Base-by-base conservation (phyloP, 2,797 vertebrate genomes). In the Miichthys miiuy region DNA sequence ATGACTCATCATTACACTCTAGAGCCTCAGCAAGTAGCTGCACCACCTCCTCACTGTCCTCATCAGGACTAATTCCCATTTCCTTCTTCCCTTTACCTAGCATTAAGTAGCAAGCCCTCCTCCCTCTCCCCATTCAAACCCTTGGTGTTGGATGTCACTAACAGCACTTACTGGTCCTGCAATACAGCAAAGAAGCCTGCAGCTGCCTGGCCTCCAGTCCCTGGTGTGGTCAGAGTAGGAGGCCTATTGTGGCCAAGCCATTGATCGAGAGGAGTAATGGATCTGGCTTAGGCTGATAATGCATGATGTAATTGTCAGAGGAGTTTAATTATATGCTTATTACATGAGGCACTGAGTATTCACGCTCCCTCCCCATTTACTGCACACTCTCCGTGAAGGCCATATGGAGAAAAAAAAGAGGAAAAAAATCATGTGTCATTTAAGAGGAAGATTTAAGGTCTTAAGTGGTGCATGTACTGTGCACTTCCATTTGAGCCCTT, bases 261-360 rank as follows among this genome's bases (percentile, higher is more conserved):
- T 95, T 94, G 95, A 95, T 94, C 92, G 80, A 91, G 93, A 96
- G 95, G 93, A 96, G 96, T 96, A 96, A 97, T 96, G 95, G 95
- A 96, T 95, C 91, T 94, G 95, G 94, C 93, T 94, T 93, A 91
- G 94, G 92, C 95, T 93, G 94, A 96, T 96, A 96, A 96, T 93
- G 95, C 86, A 96, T 97, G 97, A 98, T 95, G 97, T 94, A 96
- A 97, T 96, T 96, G 95, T 96, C 96, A 97, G 93, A 96, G 96
- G 96, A 93, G 91, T 96, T 97, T 97, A 96, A 97, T 97, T 96
- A 96, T 94, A 94, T 92, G 92, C 93, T 92, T 93, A 92, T 95
- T 94, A 93, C 95, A 94, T 72, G 87, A 92, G 94, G 93, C 93
- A 93, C 58, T 80, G 84, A 71, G 89, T 84, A 93, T 95, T 94